A percentile compares a stretch with the other conserved stretches of the same genome.
Evolutionary conservation across 2,888 invertebrate species (phyloP).

Genomic region (Eucriotettix oculatus): DNA sequence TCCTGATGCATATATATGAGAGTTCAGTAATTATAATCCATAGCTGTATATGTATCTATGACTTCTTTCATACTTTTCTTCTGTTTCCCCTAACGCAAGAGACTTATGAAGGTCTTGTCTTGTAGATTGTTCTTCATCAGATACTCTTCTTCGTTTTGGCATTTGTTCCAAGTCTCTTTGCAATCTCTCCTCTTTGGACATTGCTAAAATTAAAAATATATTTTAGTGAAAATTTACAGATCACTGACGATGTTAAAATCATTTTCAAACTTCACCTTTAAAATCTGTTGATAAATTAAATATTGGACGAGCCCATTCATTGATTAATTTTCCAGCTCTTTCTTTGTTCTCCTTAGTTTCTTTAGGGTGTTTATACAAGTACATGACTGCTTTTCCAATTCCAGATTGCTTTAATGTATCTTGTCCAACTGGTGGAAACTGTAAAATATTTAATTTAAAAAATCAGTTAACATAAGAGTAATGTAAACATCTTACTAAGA

Average conservation of each 20-base stretch:
- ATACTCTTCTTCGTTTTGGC: slow-evolving; percentile 33
- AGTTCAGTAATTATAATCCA: too few species aligned
- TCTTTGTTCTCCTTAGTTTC: slow-evolving; percentile 88
- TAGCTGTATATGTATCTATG: too few species aligned
- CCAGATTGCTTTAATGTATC: slow-evolving; percentile 86
- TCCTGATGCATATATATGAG: too few species aligned
- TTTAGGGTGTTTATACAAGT: slow-evolving; percentile 94
- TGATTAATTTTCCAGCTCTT: slow-evolving; percentile 80
- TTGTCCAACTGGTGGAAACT: slow-evolving; percentile 83
- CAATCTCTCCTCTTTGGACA: slow-evolving; percentile 85
- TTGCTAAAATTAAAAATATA: slow-evolving; percentile 31
- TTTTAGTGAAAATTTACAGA: neutral
- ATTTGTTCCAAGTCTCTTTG: slow-evolving; percentile 83
- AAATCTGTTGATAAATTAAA: slow-evolving; percentile 91
- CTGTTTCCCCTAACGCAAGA: slow-evolving; percentile 27
- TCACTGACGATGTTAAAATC: too few species aligned
- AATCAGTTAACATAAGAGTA: too few species aligned
- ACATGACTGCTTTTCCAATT: slow-evolving; percentile 98
- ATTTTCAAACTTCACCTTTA: slow-evolving; percentile 32
- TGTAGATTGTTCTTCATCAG: slow-evolving; percentile 26
- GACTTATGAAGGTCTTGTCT: slow-evolving; percentile 47
- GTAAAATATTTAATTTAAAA: slow-evolving; percentile 17
- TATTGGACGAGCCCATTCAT: slow-evolving; percentile 95
- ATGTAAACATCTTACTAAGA: too few species aligned
- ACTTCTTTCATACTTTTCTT: slow-evolving; percentile 33